phyloP scores from a whole-genome alignment of 2,888 invertebrate genomes.

The Drosophila quinaria region DNA sequence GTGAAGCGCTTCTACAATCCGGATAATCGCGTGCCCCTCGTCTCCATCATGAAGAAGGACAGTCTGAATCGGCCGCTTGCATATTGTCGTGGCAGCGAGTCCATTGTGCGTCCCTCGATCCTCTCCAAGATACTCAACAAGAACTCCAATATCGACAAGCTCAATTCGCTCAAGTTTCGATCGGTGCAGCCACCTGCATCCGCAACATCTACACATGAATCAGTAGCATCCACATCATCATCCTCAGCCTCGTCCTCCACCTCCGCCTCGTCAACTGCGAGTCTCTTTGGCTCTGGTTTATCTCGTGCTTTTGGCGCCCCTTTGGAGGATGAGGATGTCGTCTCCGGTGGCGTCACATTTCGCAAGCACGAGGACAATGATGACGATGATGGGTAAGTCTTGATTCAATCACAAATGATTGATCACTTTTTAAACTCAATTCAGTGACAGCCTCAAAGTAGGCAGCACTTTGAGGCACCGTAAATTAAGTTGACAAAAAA shows the following conservation, averaged over 20 bases:
- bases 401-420: neutral
- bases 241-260: neutral
- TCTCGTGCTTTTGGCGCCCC: conserved; percentile 82
- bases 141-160: conserved; percentile 86
- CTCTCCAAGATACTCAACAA: conserved; percentile 88
- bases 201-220: conserved; percentile 13
- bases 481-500: too few relatives aligned
- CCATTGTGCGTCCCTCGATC: conserved; percentile 88
- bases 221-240: neutral
- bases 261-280: conserved; percentile 23
- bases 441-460: conserved; percentile 14
- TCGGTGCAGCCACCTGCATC: conserved; percentile 48
- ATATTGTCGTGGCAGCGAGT: conserved; percentile 87
- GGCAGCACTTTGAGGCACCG: conserved; percentile 3
- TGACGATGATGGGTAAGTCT: conserved; percentile 54
- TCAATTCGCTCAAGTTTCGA: conserved; percentile 85
- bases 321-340: conserved; percentile 69
- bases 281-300: conserved; percentile 66
- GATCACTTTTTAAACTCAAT: neutral
- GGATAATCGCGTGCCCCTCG: conserved; percentile 88
- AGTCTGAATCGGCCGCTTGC: conserved; percentile 87
- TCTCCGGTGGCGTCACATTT: conserved; percentile 77
- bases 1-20: conserved; percentile 88
- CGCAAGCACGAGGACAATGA: conserved; percentile 52
- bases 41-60: conserved; percentile 89